Conservation (phyloP, 2,797 vertebrate genomes). For the Syndactyla subalaris region DNA sequence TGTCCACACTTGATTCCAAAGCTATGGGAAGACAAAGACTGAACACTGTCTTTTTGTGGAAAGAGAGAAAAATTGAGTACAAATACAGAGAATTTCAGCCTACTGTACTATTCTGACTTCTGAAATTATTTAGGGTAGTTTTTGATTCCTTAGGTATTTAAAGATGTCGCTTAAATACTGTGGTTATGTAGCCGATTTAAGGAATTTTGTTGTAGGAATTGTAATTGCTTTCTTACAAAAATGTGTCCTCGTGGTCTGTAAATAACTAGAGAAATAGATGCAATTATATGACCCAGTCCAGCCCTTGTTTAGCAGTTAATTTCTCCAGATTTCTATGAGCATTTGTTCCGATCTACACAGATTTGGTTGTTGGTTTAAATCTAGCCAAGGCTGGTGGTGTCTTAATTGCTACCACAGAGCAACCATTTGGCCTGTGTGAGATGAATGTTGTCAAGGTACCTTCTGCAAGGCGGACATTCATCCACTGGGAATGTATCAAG, state of each 20-base stretch:
- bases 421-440: conserved; percentile 55
- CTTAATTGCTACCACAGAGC: conserved; percentile 71
- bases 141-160: neutral
- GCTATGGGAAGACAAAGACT: neutral
- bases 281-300: neutral
- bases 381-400: conserved; percentile 63
- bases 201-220: neutral
- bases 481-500: conserved; percentile 68
- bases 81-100: neutral
- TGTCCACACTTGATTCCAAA: neutral
- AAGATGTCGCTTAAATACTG: neutral
- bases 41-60: neutral
- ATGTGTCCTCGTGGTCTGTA: neutral
- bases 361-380: conserved; percentile 67
- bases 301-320: conserved; percentile 40
- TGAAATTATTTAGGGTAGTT: neutral
- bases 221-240: neutral
- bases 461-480: conserved; percentile 69
- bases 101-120: neutral
- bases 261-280: neutral
- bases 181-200: neutral
- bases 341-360: conserved; percentile 47
- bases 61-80: neutral
- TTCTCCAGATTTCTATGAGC: conserved; percentile 33
- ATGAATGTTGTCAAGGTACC: conserved; percentile 66